Conservation (phyloP, 2,888 invertebrate species). For the Sphaeridia pumilis region DNA sequence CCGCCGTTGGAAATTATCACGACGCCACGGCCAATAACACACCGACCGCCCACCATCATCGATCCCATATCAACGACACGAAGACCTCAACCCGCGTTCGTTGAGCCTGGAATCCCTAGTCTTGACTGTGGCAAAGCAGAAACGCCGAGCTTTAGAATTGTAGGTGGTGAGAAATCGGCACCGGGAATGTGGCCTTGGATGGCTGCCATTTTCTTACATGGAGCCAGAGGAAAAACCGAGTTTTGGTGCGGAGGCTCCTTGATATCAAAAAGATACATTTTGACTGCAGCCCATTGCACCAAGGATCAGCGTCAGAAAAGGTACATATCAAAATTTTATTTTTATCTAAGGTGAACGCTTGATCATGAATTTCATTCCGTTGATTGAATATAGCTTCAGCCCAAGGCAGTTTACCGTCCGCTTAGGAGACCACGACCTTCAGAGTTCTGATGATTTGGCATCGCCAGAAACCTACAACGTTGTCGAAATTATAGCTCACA, state of each 20-base stretch:
- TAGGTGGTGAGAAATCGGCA: constrained; percentile 54
- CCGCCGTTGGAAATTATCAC: constrained; percentile 15
- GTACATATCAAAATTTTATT: too few species aligned
- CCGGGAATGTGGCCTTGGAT: constrained; percentile 73
- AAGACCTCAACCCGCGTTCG: constrained; percentile 17
- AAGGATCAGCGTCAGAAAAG: constrained; percentile 76
- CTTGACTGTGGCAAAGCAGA: constrained; percentile 54
- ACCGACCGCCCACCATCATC: constrained; percentile 18
- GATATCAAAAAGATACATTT: constrained; percentile 62
- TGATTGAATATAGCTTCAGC: constrained; percentile 53
- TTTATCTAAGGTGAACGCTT: too few species aligned
- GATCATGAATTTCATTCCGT: background rate
- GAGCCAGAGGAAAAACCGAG: constrained; percentile 61
- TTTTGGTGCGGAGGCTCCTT: constrained; percentile 91
- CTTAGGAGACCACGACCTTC: constrained; percentile 75
- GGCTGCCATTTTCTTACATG: constrained; percentile 84
- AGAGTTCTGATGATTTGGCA: constrained; percentile 71
- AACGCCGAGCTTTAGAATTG: constrained; percentile 56
- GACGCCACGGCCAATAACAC: constrained; percentile 15
- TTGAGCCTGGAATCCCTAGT: constrained; percentile 1
- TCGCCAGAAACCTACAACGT: constrained; percentile 51
- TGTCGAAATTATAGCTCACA: constrained; percentile 65
- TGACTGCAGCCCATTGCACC: constrained; percentile 90
- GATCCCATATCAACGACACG: constrained; percentile 25
- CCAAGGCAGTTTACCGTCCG: constrained; percentile 80